Conservation (phyloP, 2,888 invertebrate genomes). For the Byasa hedistus region DNA sequence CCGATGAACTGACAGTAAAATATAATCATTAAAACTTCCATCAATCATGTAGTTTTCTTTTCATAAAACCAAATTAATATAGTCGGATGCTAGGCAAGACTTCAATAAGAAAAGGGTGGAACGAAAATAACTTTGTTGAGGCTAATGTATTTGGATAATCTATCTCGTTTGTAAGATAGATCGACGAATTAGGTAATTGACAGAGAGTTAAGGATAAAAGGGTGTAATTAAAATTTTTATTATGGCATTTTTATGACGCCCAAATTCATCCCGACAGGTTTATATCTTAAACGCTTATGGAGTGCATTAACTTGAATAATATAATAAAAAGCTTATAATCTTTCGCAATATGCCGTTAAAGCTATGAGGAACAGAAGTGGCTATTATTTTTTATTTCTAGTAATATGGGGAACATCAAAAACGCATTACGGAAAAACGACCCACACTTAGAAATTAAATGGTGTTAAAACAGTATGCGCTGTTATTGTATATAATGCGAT, state of each 20-base stretch:
- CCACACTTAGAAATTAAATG: slow-evolving; percentile 67
- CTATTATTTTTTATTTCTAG: slow-evolving; percentile 66
- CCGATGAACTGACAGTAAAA: too few species aligned
- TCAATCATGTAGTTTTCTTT: too few species aligned
- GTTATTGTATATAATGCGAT: slow-evolving; percentile 7
- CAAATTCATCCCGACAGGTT: background rate
- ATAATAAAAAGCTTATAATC: slow-evolving; percentile 31
- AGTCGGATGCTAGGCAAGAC: too few species aligned
- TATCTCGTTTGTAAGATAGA: too few species aligned
- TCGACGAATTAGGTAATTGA: too few species aligned
- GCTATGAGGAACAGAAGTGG: slow-evolving; percentile 72
- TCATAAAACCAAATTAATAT: too few species aligned
- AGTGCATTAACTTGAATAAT: slow-evolving; percentile 24
- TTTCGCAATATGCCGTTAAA: slow-evolving; percentile 72
- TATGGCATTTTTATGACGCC: background rate
- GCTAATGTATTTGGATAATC: too few species aligned
- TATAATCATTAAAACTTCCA: too few species aligned
- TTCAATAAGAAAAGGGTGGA: too few species aligned
- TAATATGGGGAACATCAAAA: slow-evolving; percentile 76
- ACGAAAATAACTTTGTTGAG: too few species aligned
- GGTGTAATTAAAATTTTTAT: too few species aligned
- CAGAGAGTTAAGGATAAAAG: too few species aligned
- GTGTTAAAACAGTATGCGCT: slow-evolving; percentile 35
- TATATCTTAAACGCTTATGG: slow-evolving; percentile 17
- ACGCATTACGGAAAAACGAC: slow-evolving; percentile 75